A percentile compares a stretch with the other conserved stretches of the same genome.
Evolutionary conservation across 2,888 invertebrate species (phyloP).

Genomic region (Lapara coniferarum): DNA sequence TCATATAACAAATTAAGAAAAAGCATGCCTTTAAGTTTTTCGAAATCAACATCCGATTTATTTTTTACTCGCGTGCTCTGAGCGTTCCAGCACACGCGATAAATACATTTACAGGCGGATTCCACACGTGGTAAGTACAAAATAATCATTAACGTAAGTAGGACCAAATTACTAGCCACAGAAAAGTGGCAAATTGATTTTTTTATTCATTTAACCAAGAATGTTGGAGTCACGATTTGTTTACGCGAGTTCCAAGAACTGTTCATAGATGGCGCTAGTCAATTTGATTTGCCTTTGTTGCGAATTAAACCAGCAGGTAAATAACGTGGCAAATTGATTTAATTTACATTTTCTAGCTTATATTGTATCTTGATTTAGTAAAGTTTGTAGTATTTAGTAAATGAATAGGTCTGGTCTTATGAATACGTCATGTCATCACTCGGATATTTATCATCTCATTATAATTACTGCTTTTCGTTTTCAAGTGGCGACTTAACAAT

Average conservation of each 20-base stretch:
- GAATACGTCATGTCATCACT: no score
- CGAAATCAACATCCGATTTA: slow-evolving; percentile 9
- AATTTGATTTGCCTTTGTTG: background rate
- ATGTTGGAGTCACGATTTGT: background rate
- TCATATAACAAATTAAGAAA: background rate
- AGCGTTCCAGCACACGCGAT: slow-evolving; percentile 22
- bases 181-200: slow-evolving; percentile 23
- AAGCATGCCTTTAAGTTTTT: slow-evolving; percentile 6
- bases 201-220: slow-evolving; percentile 18
- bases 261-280: slow-evolving; percentile 15
- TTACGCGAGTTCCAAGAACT: background rate
- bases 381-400: no score
- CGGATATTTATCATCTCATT: no score
- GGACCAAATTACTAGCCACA: slow-evolving; percentile 22
- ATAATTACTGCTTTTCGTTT: no score
- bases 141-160: slow-evolving; percentile 19
- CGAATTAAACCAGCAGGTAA: background rate
- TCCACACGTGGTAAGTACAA: slow-evolving; percentile 20
- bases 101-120: slow-evolving; percentile 21
- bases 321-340: background rate
- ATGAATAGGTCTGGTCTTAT: no score
- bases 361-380: no score
- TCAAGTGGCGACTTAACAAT: no score
- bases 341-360: background rate
- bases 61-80: background rate